A percentile compares a stretch with the other conserved stretches of the same genome.
Conservation (phyloP, 1,140 invertebrate species). For the Daktulosphaira vitifoliae region DNA sequence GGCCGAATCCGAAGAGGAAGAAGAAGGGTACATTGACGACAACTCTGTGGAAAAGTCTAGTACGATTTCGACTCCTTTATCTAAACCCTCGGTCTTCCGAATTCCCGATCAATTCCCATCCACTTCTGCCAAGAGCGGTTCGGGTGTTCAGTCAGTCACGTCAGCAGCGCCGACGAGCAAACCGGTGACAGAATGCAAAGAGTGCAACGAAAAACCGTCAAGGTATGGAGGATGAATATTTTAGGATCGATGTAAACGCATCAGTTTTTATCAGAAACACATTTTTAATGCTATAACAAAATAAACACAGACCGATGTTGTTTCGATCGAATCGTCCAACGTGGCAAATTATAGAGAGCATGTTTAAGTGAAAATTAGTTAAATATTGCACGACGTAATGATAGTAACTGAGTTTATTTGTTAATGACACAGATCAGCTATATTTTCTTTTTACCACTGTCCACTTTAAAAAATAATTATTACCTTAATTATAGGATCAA, state of each 20-base stretch:
- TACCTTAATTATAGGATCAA: too few relatives aligned
- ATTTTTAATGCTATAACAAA: too few relatives aligned
- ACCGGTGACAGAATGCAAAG: constrained; percentile 24
- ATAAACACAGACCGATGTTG: too few relatives aligned
- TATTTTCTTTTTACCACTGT: too few relatives aligned
- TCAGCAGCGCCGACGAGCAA: constrained; percentile 27
- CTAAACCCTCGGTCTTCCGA: background rate
- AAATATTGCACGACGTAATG: too few relatives aligned
- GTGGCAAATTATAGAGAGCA: too few relatives aligned
- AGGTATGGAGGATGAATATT: constrained; percentile 28
- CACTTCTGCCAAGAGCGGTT: constrained; percentile 24
- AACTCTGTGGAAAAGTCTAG: constrained; percentile 25
- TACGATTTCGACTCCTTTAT: constrained; percentile 3
- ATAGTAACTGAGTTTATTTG: too few relatives aligned
- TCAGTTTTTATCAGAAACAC: constrained; percentile 16
- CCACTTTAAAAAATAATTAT: too few relatives aligned
- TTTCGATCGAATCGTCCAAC: too few relatives aligned
- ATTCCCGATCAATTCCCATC: background rate
- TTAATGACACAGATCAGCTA: too few relatives aligned
- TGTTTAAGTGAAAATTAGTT: too few relatives aligned
- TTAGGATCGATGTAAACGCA: constrained; percentile 1
- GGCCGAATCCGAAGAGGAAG: background rate
- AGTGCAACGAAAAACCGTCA: constrained; percentile 30
- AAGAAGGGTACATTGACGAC: constrained; percentile 3
- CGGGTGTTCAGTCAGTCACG: constrained; percentile 26